Evolutionary conservation across 2,797 vertebrate species (phyloP), one percentile per base, ranked within the genome.

Genomic region (Microctenopoma stevenorrisi): DNA sequence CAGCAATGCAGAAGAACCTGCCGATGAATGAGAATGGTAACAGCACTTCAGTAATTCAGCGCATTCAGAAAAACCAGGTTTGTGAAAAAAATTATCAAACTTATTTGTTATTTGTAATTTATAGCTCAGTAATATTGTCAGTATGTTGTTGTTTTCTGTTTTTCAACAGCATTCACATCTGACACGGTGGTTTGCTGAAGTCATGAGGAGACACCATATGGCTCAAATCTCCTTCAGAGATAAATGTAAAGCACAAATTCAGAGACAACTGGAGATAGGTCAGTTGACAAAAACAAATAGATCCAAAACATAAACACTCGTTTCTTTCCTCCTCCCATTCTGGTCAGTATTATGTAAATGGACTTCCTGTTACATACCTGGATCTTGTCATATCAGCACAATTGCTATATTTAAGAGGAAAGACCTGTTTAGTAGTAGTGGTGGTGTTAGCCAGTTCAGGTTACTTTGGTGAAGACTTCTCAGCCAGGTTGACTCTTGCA

Each of bases 211-310:
- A 2, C 95, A 96, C 85, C 96, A 96, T 4, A 92, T 94, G 64
- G 93, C 94, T 0, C 97, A 97, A 50, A 91, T 94, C 4, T 86
- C 92, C 9, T 97, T 98, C 77, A 93, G 96, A 65, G 95, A 97
- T 40, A 96, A 95, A 77, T 96, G 95, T 88, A 97, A 97, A 79
- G 94, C 93, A 1, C 94, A 94, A 1, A 97, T 98, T 61, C 96
- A 94, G 82, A 93, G 96, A 2, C 91, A 93, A 62, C 86, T 94
- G 65, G 83, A 92, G 74, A 93, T 94, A 35, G 92, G 93, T 94
- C 74, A 93, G 93, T 85, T 16, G 4, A 46, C 51, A 35, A 49
- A 84, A 40, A 47, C 28, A 63, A 46, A 64, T 11, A 1, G 2
- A 51, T 51, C 22, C 25, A 52, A 61, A 64, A 53, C 37, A 48